Base-by-base conservation (phyloP, 2,888 invertebrate genomes). In the Phasia obesa region DNA sequence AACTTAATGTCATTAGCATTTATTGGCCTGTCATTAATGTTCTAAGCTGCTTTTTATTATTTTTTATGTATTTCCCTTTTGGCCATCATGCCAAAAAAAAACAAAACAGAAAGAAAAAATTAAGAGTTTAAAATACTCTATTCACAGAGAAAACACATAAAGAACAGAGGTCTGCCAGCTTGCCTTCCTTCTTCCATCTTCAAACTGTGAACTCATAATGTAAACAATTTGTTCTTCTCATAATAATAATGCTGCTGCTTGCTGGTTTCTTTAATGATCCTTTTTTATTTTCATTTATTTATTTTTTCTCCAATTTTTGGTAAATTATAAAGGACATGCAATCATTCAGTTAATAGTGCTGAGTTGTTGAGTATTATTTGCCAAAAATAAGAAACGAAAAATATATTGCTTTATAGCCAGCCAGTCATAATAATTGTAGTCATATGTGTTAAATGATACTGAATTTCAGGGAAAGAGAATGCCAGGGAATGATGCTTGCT, bases 11-110 rank as follows among this genome's bases (percentile, higher is more conserved):
- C 86, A 86, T 87, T 86, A 87, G 85, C 84, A 79, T 84, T 85
- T 87, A 87, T 87, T 87, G 85, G 85, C 85, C 81, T 84, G 85
- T 85, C 87, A 85, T 87, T 86, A 87, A 86, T 85, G 85, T 84
- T 85, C 86, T 86, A 85, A 85, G 85, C 86, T 85, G 23, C 59
- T 60, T 44, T 59, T 59, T 55, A 49, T 49, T 71, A 15, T 38
- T 35, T 21, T n/a, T 38, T 23, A 23, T 59, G 13, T 59, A 38
- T 81, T 82, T 80, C 38, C 19, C 64, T 73, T 70, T 77, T 79
- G 79, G 80, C 71, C 69, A 64, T n/a, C 44, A 55, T 80, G 76
- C 80, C 75, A 76, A 80, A 77, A 70, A 49, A 27, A n/a, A 15
- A 51, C 73, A 80, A 77, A 70, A 49, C 15, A n/a, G 4, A 51